A percentile compares a stretch with the other conserved stretches of the same genome.
Conservation (phyloP, 2,113 vertebrate species). For the Antechinus stuartii region DNA sequence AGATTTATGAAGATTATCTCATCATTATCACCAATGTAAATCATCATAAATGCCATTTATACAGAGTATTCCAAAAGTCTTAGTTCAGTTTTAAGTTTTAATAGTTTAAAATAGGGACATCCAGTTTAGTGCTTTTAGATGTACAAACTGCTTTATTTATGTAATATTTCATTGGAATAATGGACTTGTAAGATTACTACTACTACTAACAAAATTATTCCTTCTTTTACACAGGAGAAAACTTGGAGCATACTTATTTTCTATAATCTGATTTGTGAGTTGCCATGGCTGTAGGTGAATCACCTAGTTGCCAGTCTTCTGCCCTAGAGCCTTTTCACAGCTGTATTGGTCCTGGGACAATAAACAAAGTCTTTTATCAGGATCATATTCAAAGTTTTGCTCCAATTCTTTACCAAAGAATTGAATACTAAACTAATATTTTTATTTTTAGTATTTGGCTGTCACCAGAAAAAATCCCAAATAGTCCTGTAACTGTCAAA, state of each 20-base stretch:
- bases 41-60: background rate
- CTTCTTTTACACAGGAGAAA: background rate
- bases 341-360: background rate
- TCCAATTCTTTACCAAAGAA: background rate
- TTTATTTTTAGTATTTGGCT: background rate
- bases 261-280: background rate
- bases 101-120: background rate
- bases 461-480: background rate
- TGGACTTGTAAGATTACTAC: background rate
- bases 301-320: background rate
- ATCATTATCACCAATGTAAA: background rate
- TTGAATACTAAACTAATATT: background rate
- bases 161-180: background rate
- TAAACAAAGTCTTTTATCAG: background rate
- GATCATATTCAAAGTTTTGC: background rate
- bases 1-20: background rate
- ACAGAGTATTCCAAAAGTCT: background rate
- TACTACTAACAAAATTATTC: background rate
- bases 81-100: background rate
- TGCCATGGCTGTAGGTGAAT: background rate
- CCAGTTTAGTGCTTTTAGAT: background rate
- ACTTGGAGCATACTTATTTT: background rate
- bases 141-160: background rate
- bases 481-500: background rate
- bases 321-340: background rate